phyloP scores from a whole-genome alignment of 2,888 invertebrate genomes.

The Kuschelorhynchus macadamiae region DNA sequence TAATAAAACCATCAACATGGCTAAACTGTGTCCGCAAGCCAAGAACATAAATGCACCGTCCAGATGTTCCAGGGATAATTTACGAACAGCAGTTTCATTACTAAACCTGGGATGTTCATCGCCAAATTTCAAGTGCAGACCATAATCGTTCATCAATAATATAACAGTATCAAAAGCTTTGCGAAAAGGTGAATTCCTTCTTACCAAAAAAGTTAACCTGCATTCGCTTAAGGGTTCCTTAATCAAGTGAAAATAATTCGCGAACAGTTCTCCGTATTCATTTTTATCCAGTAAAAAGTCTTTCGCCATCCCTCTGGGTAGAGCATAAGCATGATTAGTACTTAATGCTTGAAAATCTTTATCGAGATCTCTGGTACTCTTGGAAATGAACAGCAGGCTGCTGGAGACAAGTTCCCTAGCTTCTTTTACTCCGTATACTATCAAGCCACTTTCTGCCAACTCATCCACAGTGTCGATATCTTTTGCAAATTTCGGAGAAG shows the following conservation, averaged over 20 bases:
- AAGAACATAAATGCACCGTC: slow-evolving; percentile 11
- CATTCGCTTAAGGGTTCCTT: slow-evolving; percentile 31
- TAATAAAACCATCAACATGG: background rate
- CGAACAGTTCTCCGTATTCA: slow-evolving; percentile 9
- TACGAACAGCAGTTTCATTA: slow-evolving; percentile 1
- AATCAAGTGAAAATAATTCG: slow-evolving; percentile 27
- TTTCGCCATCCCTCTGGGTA: slow-evolving; percentile 7
- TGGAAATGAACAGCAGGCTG: slow-evolving; percentile 4
- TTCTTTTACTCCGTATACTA: slow-evolving; percentile 20
- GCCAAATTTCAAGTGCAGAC: slow-evolving; percentile 28
- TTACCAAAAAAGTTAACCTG: slow-evolving; percentile 8
- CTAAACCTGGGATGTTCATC: background rate
- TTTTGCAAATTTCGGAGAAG: slow-evolving; percentile 23
- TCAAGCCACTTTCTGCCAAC: slow-evolving; percentile 23
- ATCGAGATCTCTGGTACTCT: slow-evolving; percentile 17
- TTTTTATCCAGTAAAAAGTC: slow-evolving; percentile 21
- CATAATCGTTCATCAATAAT: slow-evolving; percentile 24
- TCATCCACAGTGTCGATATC: slow-evolving; percentile 37
- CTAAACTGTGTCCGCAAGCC: background rate
- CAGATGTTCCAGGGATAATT: slow-evolving; percentile 16
- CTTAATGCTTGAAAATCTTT: slow-evolving; percentile 8
- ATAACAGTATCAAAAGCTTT: slow-evolving; percentile 1
- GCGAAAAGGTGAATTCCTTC: slow-evolving; percentile 26
- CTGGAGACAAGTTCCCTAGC: slow-evolving; percentile 6
- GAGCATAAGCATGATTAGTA: slow-evolving; percentile 16